Conservation (phyloP, 1,140 invertebrate genomes). For the Drosophila lacertosa region DNA sequence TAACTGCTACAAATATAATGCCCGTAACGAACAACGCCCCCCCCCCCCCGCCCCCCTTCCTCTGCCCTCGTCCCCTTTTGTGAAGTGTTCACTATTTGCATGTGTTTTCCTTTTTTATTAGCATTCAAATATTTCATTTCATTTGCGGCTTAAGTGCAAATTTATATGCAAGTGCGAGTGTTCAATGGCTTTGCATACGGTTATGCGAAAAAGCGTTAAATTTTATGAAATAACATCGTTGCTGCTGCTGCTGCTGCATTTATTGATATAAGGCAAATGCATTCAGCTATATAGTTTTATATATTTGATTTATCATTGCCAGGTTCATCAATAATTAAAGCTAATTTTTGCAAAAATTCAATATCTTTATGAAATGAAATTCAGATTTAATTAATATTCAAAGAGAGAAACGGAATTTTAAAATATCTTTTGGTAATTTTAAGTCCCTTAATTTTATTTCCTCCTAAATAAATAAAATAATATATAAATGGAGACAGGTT, state of each 20-base stretch:
- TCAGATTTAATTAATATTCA: too few species aligned
- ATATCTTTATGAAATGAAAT: too few species aligned
- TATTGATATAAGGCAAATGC: neutral
- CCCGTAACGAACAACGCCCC: neutral
- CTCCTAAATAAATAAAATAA: too few species aligned
- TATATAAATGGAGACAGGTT: too few species aligned
- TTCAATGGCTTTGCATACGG: constrained; percentile 3
- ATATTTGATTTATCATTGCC: neutral
- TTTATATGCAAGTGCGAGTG: constrained; percentile 41
- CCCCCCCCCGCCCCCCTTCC: neutral
- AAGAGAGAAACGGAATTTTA: too few species aligned
- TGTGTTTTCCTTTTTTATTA: constrained; percentile 34
- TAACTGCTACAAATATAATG: constrained; percentile 45
- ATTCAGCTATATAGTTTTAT: neutral
- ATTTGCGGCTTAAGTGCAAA: constrained; percentile 67
- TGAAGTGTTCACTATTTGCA: constrained; percentile 34
- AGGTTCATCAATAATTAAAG: too few species aligned
- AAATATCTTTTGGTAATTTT: too few species aligned
- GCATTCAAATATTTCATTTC: constrained; percentile 57
- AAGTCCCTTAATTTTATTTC: too few species aligned
- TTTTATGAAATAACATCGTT: constrained; percentile 42
- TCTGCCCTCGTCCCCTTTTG: neutral
- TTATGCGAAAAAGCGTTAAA: constrained; percentile 30
- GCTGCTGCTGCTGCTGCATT: neutral
- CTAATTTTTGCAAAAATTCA: too few species aligned